Evolutionary conservation across 1,140 invertebrate genomes (phyloP), one percentile per base, ranked within the genome.

Genomic region (Zaprionus nigranus): DNA sequence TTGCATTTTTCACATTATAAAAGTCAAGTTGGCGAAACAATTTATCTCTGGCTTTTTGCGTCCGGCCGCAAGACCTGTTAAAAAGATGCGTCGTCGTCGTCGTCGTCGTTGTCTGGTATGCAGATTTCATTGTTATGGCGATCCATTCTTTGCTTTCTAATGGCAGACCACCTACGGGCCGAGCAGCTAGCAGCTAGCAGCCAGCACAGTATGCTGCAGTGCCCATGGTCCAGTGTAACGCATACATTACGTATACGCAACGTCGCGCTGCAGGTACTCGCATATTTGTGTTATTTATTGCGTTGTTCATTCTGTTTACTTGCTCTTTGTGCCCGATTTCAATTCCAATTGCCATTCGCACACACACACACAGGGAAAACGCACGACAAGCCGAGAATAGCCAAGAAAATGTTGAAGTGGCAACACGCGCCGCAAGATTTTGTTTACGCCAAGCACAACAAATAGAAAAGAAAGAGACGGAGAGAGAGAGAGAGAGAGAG

Each of bases 251-350:
- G 76, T 70, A 75, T 78, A 75, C 72, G 72, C 66, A 61, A 57
- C 51, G 49, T 53, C 36, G 65, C 69, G 38, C 78, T 78, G 75
- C 75, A 81, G 82, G 70, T 59, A 60, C 62, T 79, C 66, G 62
- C 69, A 83, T 65, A 76, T 71, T 78, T 75, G 49, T 49, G 56
- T 62, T 79, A 79, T 82, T 79, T 82, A 82, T 82, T 63, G 79
- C 65, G 56, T 64, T 81, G 58, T 61, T 66, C 60, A 40, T 38
- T 54, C 54, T 65, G 40, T 54, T 59, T 49, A 38, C 22, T 76
- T 64, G 17, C 30, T 22, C 26, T 53, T 60, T 49, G 11, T 54
- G 46, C n/a, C 20, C 12, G 67, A 43, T 34, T 64, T 20, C 64
- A 17, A 40, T 67, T 51, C 63, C 70, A 60, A 73, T 67, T 60